Conservation (phyloP, 35 echinoderm and acorn worm species). For the Amphiura filiformis region DNA sequence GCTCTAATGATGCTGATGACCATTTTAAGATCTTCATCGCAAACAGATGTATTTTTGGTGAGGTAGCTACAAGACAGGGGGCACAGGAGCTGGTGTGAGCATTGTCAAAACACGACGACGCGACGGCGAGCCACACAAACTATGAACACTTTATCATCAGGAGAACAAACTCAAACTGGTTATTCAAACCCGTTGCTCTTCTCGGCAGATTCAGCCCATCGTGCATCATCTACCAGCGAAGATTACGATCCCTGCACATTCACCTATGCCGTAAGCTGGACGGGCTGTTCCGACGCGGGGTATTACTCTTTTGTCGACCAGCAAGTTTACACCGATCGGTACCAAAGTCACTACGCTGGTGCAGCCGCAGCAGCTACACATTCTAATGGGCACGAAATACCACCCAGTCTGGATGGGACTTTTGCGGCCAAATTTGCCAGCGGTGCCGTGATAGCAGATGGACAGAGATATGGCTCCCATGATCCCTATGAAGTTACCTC, state of each 20-base stretch:
- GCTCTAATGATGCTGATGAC: conserved; percentile 56
- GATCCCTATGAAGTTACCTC: conserved; percentile 12
- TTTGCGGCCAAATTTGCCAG: conserved; percentile 50
- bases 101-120: conserved; percentile 18
- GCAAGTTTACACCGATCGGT: conserved; percentile 47
- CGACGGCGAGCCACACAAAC: conserved; percentile 17
- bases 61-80: conserved; percentile 50
- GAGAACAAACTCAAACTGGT: conserved; percentile 53
- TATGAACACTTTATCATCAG: conserved; percentile 53
- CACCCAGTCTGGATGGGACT: conserved; percentile 46
- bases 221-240: conserved; percentile 49
- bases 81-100: not conserved
- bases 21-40: conserved; percentile 47
- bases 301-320: conserved; percentile 40
- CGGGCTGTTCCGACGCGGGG: conserved; percentile 51
- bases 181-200: conserved; percentile 71
- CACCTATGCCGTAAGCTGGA: conserved; percentile 51
- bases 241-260: conserved; percentile 56
- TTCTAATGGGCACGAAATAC: conserved; percentile 29
- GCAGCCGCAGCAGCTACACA: conserved; percentile 36
- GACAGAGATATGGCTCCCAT: conserved; percentile 29
- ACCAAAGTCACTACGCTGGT: conserved; percentile 37
- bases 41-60: conserved; percentile 45
- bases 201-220: conserved; percentile 41
- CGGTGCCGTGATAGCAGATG: conserved; percentile 21